Conservation (phyloP, 2,888 invertebrate species). For the Tromatobia lineatoria region DNA sequence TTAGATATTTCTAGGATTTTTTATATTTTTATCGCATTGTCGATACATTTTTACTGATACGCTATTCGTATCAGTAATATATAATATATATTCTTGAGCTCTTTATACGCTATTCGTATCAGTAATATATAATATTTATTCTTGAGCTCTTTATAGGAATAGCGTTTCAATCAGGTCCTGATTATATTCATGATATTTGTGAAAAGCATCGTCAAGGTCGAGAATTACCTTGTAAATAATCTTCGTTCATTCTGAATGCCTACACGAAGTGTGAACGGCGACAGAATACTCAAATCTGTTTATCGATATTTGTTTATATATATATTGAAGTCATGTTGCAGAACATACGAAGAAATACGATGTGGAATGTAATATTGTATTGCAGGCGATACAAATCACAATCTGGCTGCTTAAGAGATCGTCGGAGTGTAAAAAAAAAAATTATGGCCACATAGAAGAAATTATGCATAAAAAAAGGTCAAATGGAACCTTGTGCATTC, state of each 20-base stretch:
- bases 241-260: constrained; percentile 51
- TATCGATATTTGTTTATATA: background rate
- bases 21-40: background rate
- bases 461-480: background rate
- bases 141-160: background rate
- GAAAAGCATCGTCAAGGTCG: constrained; percentile 1
- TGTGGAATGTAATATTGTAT: background rate
- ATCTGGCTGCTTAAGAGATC: background rate
- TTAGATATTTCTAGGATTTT: background rate
- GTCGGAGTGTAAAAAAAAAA: background rate
- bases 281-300: constrained; percentile 3
- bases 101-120: no score
- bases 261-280: background rate
- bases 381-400: background rate
- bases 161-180: constrained; percentile 54
- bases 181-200: constrained; percentile 62
- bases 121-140: no score
- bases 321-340: background rate
- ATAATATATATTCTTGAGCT: background rate
- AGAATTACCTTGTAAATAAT: constrained; percentile 43
- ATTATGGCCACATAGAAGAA: background rate
- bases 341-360: background rate
- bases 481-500: no score
- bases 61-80: no score
- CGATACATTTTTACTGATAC: background rate